Evolutionary conservation across 2,113 vertebrate genomes (phyloP).

Genomic region (Nannospalax galili): DNA sequence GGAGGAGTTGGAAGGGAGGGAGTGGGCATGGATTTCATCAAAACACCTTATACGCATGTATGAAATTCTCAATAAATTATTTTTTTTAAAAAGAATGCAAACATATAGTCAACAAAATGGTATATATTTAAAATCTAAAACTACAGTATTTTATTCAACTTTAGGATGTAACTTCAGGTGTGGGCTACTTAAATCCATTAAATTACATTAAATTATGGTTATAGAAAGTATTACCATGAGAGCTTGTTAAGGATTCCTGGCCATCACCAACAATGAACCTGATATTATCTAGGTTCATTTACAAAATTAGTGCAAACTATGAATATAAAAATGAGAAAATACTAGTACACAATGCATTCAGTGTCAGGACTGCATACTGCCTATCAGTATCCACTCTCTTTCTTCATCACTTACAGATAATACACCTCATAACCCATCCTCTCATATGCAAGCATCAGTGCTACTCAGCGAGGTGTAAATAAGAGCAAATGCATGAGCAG

Average conservation of each 20-base stretch:
- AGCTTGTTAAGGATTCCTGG: background rate
- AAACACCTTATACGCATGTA: too few species aligned
- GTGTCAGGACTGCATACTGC: background rate
- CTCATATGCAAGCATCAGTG: background rate
- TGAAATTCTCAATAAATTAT: too few species aligned
- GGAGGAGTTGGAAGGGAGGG: too few species aligned
- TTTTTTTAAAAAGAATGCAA: too few species aligned
- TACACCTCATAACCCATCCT: background rate
- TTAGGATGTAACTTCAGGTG: background rate
- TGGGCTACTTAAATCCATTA: background rate
- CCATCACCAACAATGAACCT: background rate
- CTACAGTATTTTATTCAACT: background rate
- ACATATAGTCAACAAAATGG: background rate
- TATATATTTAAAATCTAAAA: background rate
- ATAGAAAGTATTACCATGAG: background rate
- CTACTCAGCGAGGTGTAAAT: background rate
- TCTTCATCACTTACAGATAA: background rate
- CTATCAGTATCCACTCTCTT: background rate
- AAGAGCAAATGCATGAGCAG: too few species aligned
- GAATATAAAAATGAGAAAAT: conserved; percentile 34
- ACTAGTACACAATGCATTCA: background rate
- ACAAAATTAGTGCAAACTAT: background rate
- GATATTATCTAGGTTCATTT: background rate
- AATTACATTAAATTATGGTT: background rate
- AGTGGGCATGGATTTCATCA: too few species aligned